Evolutionary conservation across 2,888 invertebrate species (phyloP), one percentile per base, ranked within the genome.

Genomic region (Epistrophe eligans): DNA sequence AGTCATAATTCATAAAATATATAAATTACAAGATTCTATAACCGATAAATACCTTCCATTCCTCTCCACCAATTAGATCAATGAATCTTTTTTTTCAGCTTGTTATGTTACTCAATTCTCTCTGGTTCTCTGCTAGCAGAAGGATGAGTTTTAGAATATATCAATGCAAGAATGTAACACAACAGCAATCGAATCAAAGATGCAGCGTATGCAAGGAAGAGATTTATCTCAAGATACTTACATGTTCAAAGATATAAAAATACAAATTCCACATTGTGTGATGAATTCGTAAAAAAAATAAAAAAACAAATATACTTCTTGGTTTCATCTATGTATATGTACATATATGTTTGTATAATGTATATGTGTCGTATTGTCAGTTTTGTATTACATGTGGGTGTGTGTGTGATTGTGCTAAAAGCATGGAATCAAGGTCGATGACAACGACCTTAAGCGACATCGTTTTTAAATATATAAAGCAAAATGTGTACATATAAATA

Each of bases 381-480:
- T 48, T 66, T 45, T 40, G 67, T 57, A 32, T 19, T 28, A 48
- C 11, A 28, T 66, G 15, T 60, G 38, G 50, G 19, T 77, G 15
- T 52, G 15, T 52, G 66, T 77, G 70, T 79, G 43, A 32, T 43
- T 58, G 76, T 28, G 64, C 52, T 35, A 72, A 60, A 72, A 76
- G 66, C 79, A 83, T 87, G 79, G 83, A 82, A 88, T 88, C 88
- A 88, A 88, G 88, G 88, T 88, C 88, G 88, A 88, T 80, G 88
- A 88, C 88, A 88, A 88, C 88, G 88, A 88, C 88, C 88, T 88
- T 88, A 84, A 80, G 76, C 82, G 79, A 81, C 85, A 81, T 85
- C 77, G 57, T 85, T 85, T 76, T 62, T n/a, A 32, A 48, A 73
- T 85, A 77, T 45, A 77, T 60, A 64, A 48, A 45, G 50, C 38